Percentiles rank a stretch among this genome's conserved stretches.
phyloP scores from a whole-genome alignment of 2,113 vertebrate species.

The Mystacornis crossleyi region DNA sequence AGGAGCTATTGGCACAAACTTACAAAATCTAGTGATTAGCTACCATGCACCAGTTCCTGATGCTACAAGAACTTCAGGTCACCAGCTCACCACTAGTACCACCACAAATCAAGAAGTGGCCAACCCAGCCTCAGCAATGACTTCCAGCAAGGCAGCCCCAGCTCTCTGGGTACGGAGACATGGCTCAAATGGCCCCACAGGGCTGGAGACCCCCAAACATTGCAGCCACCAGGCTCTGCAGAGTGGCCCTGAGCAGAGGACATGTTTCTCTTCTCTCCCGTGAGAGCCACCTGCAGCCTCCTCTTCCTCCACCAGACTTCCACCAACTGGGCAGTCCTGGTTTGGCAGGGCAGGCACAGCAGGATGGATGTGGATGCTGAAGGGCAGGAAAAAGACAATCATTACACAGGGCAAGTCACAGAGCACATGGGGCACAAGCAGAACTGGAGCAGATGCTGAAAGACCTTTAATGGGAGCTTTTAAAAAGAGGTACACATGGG shows the following conservation, averaged over 20 bases:
- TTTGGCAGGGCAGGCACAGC: background rate
- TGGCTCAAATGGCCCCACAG: no score
- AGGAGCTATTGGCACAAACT: background rate
- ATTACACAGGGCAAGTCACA: background rate
- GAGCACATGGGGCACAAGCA: fast-evolving
- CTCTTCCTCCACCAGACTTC: no score
- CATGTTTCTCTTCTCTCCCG: background rate
- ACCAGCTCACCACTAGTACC: background rate
- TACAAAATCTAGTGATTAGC: background rate
- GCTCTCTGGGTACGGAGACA: fast-evolving
- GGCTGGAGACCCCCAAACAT: background rate
- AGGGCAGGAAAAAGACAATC: background rate
- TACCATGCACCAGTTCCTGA: background rate
- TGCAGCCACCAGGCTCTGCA: background rate
- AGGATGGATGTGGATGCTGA: background rate
- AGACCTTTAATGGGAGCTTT: background rate
- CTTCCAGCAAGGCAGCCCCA: background rate
- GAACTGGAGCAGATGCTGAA: background rate
- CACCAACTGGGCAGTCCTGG: background rate
- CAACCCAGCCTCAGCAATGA: background rate
- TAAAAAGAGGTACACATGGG: fast-evolving
- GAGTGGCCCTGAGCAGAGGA: background rate
- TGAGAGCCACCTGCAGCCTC: no score
- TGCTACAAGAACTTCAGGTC: background rate
- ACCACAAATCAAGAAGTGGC: background rate